Evolutionary conservation across 2,888 invertebrate genomes (phyloP).

Genomic region (Tenthredo mesomela): DNA sequence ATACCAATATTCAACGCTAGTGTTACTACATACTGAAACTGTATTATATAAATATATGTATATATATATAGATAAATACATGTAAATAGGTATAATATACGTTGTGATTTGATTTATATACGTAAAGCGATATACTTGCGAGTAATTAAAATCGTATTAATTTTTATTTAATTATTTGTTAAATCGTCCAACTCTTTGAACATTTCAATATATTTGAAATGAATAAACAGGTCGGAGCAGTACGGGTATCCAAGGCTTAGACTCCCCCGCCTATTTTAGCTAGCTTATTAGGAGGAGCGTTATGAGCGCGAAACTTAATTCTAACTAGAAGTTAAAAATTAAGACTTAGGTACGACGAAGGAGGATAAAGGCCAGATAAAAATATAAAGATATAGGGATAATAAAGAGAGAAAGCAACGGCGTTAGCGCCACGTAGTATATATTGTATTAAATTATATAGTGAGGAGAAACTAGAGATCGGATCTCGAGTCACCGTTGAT

Average conservation of each 20-base stretch:
- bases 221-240: slow-evolving; percentile 74
- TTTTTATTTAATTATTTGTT: neutral
- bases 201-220: slow-evolving; percentile 23
- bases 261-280: slow-evolving; percentile 59
- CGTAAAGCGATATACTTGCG: neutral
- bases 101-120: neutral
- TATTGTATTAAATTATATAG: slow-evolving; percentile 23
- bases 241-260: slow-evolving; percentile 74
- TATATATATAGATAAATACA: neutral
- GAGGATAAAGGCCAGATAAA: neutral
- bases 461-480: neutral
- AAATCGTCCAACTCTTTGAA: slow-evolving; percentile 32
- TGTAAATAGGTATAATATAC: neutral
- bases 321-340: slow-evolving; percentile 39
- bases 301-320: slow-evolving; percentile 42
- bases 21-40: neutral
- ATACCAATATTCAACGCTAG: slow-evolving; percentile 14
- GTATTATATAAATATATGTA: neutral
- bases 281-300: slow-evolving; percentile 38
- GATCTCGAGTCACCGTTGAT: slow-evolving; percentile 26
- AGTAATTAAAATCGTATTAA: neutral
- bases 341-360: slow-evolving; percentile 9
- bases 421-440: slow-evolving; percentile 13
- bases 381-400: slow-evolving; percentile 55
- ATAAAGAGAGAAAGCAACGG: slow-evolving; percentile 52